These are phyloP conservation scores for Drosophila tani DNA, from an alignment of 1,140 invertebrate genomes.

Conservation along the genomic window DNA sequence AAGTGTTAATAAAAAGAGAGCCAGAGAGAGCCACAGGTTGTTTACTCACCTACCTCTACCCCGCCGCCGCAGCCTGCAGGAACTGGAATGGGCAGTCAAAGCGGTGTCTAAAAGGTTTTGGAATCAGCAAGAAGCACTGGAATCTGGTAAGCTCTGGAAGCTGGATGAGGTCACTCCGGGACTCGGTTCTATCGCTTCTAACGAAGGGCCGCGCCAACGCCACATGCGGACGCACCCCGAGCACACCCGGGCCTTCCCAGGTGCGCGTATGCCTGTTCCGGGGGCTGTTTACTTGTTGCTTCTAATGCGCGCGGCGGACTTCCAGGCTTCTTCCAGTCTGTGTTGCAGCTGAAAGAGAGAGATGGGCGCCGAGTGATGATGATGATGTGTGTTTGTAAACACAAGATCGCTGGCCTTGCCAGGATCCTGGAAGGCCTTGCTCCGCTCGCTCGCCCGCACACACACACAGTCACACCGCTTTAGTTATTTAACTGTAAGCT, in stretches of 20 bases:
- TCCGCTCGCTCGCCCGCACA: slow-evolving; percentile 1
- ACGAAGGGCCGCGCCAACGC: slow-evolving; percentile 67
- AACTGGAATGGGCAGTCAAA: slow-evolving; percentile 6
- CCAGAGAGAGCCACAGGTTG: slow-evolving; percentile 2
- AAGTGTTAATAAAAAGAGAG: too few species aligned
- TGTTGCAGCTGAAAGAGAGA: slow-evolving; percentile 15
- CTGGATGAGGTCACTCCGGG: slow-evolving; percentile 41
- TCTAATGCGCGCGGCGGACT: slow-evolving; percentile 2
- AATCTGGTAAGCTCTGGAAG: background rate
- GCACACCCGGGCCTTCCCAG: slow-evolving; percentile 43
- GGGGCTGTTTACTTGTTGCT: slow-evolving; percentile 20
- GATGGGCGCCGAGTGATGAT: slow-evolving; percentile 3
- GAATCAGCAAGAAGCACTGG: slow-evolving; percentile 12
- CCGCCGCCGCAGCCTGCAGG: background rate
- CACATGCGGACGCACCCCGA: slow-evolving; percentile 63
- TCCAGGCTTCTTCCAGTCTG: background rate
- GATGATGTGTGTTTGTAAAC: slow-evolving; percentile 25
- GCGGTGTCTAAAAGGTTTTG: background rate
- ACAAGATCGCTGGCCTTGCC: slow-evolving; percentile 9
- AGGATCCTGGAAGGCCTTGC: background rate
- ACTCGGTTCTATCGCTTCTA: slow-evolving; percentile 29
- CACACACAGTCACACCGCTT: background rate
- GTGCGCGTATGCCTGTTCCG: slow-evolving; percentile 21
- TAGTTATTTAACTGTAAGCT: slow-evolving; percentile 21
- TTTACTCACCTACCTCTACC: background rate